A percentile compares a stretch with the other conserved stretches of the same genome.
phyloP scores from a whole-genome alignment of 2,797 vertebrate genomes.

The Aulostomus chinensis region DNA sequence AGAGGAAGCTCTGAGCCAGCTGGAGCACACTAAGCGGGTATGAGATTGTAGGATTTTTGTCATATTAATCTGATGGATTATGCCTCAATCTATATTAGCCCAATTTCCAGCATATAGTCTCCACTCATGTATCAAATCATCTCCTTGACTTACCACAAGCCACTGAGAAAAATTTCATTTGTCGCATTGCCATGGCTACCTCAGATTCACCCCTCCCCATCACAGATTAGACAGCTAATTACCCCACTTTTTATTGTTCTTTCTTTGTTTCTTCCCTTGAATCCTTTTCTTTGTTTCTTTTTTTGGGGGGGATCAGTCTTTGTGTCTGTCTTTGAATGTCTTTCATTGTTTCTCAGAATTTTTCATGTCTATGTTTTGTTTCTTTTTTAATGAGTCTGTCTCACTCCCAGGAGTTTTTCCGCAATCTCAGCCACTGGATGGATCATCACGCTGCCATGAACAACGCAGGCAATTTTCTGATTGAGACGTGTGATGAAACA shows the following conservation, averaged over 20 bases:
- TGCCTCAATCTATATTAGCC: slow-evolving; percentile 25
- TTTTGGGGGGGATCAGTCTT: slow-evolving; percentile 46
- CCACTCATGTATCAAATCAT: slow-evolving; percentile 62
- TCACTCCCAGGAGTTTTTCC: slow-evolving; percentile 90
- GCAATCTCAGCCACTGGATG: slow-evolving; percentile 93
- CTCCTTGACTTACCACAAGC: slow-evolving; percentile 61
- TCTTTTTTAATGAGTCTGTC: slow-evolving; percentile 17
- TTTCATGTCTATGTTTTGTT: slow-evolving; percentile 23
- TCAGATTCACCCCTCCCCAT: slow-evolving; percentile 60
- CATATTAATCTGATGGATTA: background rate
- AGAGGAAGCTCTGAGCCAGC: slow-evolving; percentile 86
- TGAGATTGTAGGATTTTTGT: background rate
- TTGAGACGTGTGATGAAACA: slow-evolving; percentile 94
- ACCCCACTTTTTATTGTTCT: slow-evolving; percentile 66
- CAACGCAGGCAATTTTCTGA: slow-evolving; percentile 96
- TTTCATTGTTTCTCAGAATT: slow-evolving; percentile 49
- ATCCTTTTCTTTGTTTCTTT: slow-evolving; percentile 58
- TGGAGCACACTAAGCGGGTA: slow-evolving; percentile 90
- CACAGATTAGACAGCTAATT: slow-evolving; percentile 76
- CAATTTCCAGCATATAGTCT: slow-evolving; percentile 47
- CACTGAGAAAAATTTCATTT: slow-evolving; percentile 59
- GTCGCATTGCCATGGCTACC: slow-evolving; percentile 70
- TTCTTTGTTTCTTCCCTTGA: slow-evolving; percentile 54
- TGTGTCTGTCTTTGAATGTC: slow-evolving; percentile 37
- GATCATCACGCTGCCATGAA: slow-evolving; percentile 97